These are phyloP conservation scores for Cylindroiulus punctatus DNA, from an alignment of 2,888 invertebrate species.

Conservation along the genomic window DNA sequence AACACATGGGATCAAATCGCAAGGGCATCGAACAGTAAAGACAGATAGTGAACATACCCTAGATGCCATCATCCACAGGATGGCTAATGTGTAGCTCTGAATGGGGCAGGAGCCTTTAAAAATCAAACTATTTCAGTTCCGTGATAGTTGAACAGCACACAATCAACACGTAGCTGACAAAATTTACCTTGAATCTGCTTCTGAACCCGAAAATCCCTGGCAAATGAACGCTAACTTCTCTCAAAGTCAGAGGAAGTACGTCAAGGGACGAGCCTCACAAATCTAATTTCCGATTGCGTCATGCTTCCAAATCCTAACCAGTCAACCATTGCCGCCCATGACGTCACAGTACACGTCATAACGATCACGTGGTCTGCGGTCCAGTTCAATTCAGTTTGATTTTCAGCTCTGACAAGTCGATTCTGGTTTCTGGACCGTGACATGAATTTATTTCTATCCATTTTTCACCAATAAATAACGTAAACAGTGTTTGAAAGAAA, in stretches of 20 bases:
- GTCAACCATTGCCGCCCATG: not conserved
- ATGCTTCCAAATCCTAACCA: not conserved
- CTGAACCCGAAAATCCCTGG: not conserved
- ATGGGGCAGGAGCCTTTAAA: not conserved
- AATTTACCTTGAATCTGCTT: not conserved
- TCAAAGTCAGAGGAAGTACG: constrained; percentile 23
- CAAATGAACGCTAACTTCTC: not conserved
- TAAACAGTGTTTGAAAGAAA: not conserved
- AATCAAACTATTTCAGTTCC: not conserved
- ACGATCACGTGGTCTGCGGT: not conserved
- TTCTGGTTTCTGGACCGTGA: not conserved
- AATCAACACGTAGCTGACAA: not conserved
- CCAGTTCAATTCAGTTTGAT: not conserved
- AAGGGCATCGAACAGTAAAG: not conserved
- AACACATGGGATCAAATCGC: not conserved
- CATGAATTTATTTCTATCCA: not conserved
- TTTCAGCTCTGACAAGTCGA: not conserved
- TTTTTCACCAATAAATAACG: not conserved
- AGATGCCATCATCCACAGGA: constrained; percentile 23
- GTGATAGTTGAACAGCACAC: not conserved
- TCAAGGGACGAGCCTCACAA: constrained; percentile 7
- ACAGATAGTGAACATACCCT: not conserved
- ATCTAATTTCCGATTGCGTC: not conserved
- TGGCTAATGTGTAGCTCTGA: not conserved
- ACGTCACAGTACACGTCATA: too few species aligned